These are phyloP conservation scores for Cichladusa arquata DNA, from an alignment of 2,113 vertebrate genomes.

Conservation along the genomic window DNA sequence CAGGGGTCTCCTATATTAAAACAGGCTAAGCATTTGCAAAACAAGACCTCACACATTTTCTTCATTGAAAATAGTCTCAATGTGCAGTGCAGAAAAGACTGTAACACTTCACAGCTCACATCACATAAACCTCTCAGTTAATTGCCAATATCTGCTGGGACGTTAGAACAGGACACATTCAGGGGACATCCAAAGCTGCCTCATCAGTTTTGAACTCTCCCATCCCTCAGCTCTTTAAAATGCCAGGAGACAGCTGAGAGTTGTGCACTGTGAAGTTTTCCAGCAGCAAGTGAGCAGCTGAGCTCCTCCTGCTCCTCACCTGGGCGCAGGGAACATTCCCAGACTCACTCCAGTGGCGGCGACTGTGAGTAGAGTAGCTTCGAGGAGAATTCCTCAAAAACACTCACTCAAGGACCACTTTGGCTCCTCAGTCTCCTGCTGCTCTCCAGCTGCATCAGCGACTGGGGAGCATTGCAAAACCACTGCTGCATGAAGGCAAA, in stretches of 20 bases:
- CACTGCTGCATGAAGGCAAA: background rate
- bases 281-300: fast-evolving
- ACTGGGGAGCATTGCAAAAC: background rate
- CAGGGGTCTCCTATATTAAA: background rate
- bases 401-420: background rate
- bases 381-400: constrained; percentile 36
- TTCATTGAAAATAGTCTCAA: background rate
- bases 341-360: background rate
- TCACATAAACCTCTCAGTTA: background rate
- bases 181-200: background rate
- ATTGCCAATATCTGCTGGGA: background rate
- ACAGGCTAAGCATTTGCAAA: background rate
- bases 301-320: background rate
- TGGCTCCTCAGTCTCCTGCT: fast-evolving
- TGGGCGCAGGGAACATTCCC: background rate
- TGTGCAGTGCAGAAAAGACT: fast-evolving
- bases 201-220: background rate
- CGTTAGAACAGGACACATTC: background rate
- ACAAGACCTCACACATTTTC: background rate
- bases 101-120: background rate
- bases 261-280: background rate
- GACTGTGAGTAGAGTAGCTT: background rate
- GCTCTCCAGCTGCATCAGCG: background rate
- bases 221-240: background rate
- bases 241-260: background rate